Conservation (phyloP, 2,797 vertebrate species). For the Leptodactylus fallax region DNA sequence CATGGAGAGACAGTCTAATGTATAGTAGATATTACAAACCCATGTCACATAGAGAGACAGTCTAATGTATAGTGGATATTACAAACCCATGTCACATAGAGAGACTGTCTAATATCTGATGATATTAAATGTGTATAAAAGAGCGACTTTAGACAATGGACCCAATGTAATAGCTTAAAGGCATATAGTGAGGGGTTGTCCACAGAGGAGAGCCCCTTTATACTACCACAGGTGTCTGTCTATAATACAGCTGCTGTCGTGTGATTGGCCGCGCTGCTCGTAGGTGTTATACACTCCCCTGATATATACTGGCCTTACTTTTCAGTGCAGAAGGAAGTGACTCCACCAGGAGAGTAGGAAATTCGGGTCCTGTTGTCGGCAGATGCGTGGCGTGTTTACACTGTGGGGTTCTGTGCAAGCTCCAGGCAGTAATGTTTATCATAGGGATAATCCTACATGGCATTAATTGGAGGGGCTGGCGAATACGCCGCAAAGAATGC, state of each 20-base stretch:
- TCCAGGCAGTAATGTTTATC: conserved; percentile 47
- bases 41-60: background rate
- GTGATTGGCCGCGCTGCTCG: background rate
- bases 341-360: conserved; percentile 21
- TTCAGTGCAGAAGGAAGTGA: conserved; percentile 17
- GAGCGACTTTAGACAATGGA: no score
- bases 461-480: conserved; percentile 50
- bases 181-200: background rate
- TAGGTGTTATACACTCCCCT: background rate
- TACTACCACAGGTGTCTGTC: background rate
- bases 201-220: background rate
- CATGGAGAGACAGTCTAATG: background rate
- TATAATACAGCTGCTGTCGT: background rate
- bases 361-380: background rate
- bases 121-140: no score
- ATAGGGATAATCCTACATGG: conserved; percentile 46
- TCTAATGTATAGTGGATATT: background rate
- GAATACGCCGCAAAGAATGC: conserved; percentile 40
- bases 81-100: background rate
- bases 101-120: background rate
- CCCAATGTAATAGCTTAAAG: background rate
- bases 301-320: background rate
- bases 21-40: background rate
- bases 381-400: conserved; percentile 36
- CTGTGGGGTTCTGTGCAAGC: conserved; percentile 36